A percentile compares a stretch with the other conserved stretches of the same genome.
These are phyloP conservation scores for Thereva unica DNA, from an alignment of 2,888 invertebrate genomes.

Conservation along the genomic window DNA sequence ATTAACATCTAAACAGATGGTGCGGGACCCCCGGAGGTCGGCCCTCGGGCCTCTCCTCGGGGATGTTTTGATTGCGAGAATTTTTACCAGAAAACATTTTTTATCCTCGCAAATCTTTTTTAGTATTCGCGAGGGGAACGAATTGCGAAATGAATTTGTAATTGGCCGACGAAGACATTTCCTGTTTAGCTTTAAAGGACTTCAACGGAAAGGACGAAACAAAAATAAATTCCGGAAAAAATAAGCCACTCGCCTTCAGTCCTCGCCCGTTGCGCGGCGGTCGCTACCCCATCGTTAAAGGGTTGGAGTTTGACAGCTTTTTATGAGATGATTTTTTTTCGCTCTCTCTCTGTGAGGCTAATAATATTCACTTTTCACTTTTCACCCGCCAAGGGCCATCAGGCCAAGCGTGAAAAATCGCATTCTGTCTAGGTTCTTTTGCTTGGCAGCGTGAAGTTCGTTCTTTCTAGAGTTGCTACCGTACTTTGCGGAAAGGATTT, in stretches of 20 bases:
- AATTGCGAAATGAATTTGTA: conserved; percentile 34
- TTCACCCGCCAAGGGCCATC: no score
- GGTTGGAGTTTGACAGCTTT: no score
- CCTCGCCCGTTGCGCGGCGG: no score
- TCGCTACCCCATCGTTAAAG: no score
- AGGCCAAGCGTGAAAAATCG: no score
- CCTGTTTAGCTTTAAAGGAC: conserved; percentile 29
- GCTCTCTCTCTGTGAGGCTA: no score
- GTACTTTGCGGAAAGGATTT: no score
- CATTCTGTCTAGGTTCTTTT: no score
- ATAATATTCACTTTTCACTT: no score
- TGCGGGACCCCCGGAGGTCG: neutral
- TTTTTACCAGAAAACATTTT: conserved; percentile 20
- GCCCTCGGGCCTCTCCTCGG: neutral
- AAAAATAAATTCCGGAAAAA: conserved; percentile 7
- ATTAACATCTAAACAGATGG: conserved; percentile 38
- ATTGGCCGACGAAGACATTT: conserved; percentile 34
- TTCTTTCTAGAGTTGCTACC: no score
- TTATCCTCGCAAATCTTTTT: conserved; percentile 27
- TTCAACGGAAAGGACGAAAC: conserved; percentile 17
- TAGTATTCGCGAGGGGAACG: conserved; percentile 15
- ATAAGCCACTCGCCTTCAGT: neutral
- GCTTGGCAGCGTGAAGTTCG: no score
- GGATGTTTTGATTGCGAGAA: conserved; percentile 26
- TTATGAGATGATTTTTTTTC: no score